Base-by-base conservation (phyloP, 2,888 invertebrate genomes). In the Invenusta paracnida region DNA sequence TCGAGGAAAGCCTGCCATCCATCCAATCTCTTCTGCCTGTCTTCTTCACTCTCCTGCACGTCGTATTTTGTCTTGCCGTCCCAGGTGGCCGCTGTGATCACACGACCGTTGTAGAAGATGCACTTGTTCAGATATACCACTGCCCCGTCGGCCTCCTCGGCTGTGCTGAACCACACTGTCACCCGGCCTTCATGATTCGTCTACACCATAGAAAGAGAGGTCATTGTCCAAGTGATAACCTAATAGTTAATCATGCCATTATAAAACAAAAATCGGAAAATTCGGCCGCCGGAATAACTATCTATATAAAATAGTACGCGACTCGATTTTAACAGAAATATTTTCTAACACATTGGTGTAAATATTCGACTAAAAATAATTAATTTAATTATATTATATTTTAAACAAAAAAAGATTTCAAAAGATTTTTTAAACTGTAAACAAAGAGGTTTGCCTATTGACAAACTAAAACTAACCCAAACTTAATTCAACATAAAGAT, bases 31-130 rank as follows among this genome's bases (percentile, higher is more conserved):
- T 84, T 67, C 66, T 85, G n/a, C 27, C 48, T 94, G 90, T 97
- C 95, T 82, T 95, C 94, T 90, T 96, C 96, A 0, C 97, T 96
- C 92, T 98, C 98, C 85, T 94, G 94, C 89, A 97, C 94, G 91
- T 94, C 95, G 92, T 95, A 97, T 91, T 96, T 98, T 0, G 96
- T 96, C 91, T 95, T 95, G 25, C 98, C 98, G 92, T 99, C 97
- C 96, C 96, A 98, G 88, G 95, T 94, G 90, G 95, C 95, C 0
- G 97, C 98, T 0, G 93, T 94, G 30, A 99, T 93, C 91, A 95
- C 94, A 67, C 95, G 93, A 90, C 96, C 94, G 5, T 87, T 31
- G 29, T 81, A 29, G 27, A 97, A 97, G 94, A 95, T 96, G 67
- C 98, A 93, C 0, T 95, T 95, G 91, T 97, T 95, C 90, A 98